phyloP scores from a whole-genome alignment of 2,888 invertebrate species.

The Anthophora plumipes region DNA sequence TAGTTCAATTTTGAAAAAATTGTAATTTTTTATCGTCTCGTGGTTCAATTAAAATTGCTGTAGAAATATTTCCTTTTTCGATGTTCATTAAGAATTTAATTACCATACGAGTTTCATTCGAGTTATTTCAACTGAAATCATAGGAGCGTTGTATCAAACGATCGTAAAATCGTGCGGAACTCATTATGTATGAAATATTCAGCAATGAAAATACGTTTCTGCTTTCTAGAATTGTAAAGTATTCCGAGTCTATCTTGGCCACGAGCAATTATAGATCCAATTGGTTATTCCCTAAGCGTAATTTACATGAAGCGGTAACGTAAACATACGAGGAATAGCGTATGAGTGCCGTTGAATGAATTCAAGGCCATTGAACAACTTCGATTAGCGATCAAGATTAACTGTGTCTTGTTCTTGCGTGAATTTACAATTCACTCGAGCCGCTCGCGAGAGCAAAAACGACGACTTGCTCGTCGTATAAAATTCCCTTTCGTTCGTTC shows the following conservation, averaged over 20 bases:
- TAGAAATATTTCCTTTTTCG: too few relatives aligned
- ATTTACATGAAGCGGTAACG: conserved; percentile 50
- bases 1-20: too few relatives aligned
- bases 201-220: background rate
- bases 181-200: conserved; percentile 10
- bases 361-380: conserved; percentile 48
- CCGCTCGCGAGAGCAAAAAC: conserved; percentile 9
- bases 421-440: conserved; percentile 40
- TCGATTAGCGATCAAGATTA: conserved; percentile 50
- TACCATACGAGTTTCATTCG: background rate
- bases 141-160: background rate
- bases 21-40: too few relatives aligned
- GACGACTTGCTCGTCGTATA: background rate
- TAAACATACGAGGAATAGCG: conserved; percentile 15
- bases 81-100: background rate
- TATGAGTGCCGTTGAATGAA: conserved; percentile 51
- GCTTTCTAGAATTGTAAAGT: conserved; percentile 43
- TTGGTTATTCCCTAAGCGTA: conserved; percentile 50
- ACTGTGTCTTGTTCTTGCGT: conserved; percentile 26
- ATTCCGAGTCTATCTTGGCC: conserved; percentile 45
- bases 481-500: background rate
- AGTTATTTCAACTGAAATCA: background rate
- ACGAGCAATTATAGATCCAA: conserved; percentile 54
- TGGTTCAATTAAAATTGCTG: too few relatives aligned
- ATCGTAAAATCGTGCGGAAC: background rate